Evolutionary conservation across 2,797 vertebrate genomes (phyloP).

Genomic region (Pseudochirops corinnae): DNA sequence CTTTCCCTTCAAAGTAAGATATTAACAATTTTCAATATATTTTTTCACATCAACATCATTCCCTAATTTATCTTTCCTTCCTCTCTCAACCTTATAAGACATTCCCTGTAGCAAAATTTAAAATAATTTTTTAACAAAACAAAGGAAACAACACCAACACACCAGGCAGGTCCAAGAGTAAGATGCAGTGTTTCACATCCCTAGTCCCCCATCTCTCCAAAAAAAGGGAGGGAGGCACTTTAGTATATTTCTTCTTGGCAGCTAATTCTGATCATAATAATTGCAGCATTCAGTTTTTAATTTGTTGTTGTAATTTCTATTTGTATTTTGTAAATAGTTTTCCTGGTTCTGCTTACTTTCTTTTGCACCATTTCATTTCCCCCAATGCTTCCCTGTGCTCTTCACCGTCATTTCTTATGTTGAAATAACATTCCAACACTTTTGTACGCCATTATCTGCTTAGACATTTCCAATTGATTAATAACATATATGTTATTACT

Average conservation of each 20-base stretch:
- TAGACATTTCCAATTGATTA: background rate
- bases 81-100: background rate
- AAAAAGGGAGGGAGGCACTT: background rate
- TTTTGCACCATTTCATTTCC: background rate
- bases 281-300: background rate
- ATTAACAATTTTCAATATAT: background rate
- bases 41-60: background rate
- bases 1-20: background rate
- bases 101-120: background rate
- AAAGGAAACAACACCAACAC: background rate
- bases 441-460: background rate
- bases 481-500: background rate
- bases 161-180: background rate
- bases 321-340: background rate
- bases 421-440: background rate
- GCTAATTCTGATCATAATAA: background rate
- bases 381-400: background rate
- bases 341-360: background rate
- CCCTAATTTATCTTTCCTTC: background rate
- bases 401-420: background rate
- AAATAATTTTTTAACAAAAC: background rate
- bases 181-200: background rate
- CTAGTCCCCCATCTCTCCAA: background rate
- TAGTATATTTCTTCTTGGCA: background rate
- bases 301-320: background rate